phyloP scores from a whole-genome alignment of 2,888 invertebrate genomes.

The Nomada ruficornis region DNA sequence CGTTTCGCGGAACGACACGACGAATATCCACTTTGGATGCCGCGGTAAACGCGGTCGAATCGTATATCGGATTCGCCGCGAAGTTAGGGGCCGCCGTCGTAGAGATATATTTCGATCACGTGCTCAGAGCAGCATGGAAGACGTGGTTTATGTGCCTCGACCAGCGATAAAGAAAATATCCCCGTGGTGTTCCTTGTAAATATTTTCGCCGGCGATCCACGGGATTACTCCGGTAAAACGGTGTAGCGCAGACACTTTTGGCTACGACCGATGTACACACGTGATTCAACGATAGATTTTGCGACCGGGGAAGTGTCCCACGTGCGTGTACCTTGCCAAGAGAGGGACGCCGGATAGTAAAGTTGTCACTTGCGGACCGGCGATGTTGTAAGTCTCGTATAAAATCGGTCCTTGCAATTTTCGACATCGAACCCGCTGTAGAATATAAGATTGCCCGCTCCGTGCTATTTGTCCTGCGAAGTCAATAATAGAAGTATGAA shows the following conservation, averaged over 20 bases:
- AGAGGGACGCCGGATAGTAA: conserved; percentile 6
- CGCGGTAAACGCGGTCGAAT: conserved; percentile 37
- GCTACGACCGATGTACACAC: conserved; percentile 5
- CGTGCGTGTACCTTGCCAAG: conserved; percentile 28
- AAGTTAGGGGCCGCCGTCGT: conserved; percentile 9
- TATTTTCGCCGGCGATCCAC: conserved; percentile 49
- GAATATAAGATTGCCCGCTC: neutral
- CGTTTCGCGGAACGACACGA: conserved; percentile 29
- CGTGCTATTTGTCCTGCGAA: neutral
- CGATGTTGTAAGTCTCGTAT: neutral
- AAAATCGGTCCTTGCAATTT: neutral
- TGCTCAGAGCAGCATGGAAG: conserved; percentile 6
- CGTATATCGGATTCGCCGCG: conserved; percentile 41
- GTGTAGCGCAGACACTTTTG: neutral
- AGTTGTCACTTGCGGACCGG: conserved; percentile 2
- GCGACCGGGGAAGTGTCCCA: neutral
- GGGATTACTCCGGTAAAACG: conserved; percentile 45
- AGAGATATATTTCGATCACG: conserved; percentile 61
- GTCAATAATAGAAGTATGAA: no score
- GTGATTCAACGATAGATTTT: conserved; percentile 37
- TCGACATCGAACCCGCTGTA: conserved; percentile 7
- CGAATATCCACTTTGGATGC: conserved; percentile 38
- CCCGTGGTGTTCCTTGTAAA: conserved; percentile 47
- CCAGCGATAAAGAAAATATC: conserved; percentile 61
- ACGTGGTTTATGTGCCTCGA: conserved; percentile 56